Conservation (phyloP, 2,113 vertebrate genomes). For the Naja naja region DNA sequence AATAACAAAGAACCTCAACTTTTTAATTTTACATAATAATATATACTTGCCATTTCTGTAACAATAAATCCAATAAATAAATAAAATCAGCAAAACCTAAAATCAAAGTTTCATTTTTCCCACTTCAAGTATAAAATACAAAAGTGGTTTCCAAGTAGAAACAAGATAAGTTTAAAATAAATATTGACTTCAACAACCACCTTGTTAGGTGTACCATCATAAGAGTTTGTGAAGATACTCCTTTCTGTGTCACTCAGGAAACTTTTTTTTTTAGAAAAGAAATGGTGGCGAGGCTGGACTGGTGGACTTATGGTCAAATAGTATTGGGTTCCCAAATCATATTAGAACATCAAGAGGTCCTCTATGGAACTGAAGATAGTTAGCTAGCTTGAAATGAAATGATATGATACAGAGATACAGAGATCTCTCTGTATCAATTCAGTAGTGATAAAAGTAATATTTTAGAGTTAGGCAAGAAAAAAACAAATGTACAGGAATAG, state of each 20-base stretch:
- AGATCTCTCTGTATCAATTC: background rate
- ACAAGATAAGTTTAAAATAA: background rate
- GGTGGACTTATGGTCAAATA: background rate
- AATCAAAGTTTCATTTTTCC: background rate
- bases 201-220: background rate
- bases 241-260: background rate
- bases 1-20: background rate
- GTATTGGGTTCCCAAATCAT: background rate
- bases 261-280: background rate
- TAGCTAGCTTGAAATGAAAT: background rate
- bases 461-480: no score
- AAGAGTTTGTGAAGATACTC: background rate
- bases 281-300: background rate
- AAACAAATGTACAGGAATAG: no score
- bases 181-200: background rate
- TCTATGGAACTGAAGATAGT: background rate
- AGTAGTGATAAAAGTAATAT: background rate
- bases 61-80: background rate
- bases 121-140: background rate
- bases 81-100: background rate
- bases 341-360: background rate
- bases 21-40: background rate
- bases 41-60: background rate
- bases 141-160: background rate
- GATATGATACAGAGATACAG: background rate